Evolutionary conservation across 2,888 invertebrate genomes (phyloP).

Genomic region (Drosophila stalkeri): DNA sequence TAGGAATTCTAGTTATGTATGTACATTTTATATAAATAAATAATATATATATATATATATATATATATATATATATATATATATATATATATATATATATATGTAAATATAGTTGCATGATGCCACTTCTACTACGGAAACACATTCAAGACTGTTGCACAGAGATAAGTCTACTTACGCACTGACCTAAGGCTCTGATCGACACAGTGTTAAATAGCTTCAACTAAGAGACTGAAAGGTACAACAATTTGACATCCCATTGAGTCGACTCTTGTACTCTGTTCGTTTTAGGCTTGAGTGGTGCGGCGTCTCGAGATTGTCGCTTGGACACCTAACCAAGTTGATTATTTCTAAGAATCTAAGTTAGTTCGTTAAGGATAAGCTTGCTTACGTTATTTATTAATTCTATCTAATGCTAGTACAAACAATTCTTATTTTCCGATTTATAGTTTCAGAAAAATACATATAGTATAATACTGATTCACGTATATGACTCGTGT

Average conservation of each 20-base stretch:
- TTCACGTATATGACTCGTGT: too few relatives aligned
- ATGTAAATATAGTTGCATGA: conserved; percentile 5
- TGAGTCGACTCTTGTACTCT: neutral
- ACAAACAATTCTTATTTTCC: conserved; percentile 18
- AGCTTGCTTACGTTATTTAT: conserved; percentile 28
- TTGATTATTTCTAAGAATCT: conserved; percentile 27
- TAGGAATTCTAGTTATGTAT: conserved; percentile 24
- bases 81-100: neutral
- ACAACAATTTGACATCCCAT: neutral
- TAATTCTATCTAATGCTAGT: conserved; percentile 17
- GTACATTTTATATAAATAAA: conserved; percentile 4
- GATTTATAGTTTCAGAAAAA: conserved; percentile 16
- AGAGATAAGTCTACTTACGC: neutral
- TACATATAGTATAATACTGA: conserved; percentile 13
- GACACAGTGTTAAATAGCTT: conserved; percentile 3
- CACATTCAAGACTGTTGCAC: conserved; percentile 18
- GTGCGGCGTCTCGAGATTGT: neutral
- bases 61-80: conserved; percentile 1
- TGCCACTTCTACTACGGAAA: conserved; percentile 12
- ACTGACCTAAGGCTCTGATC: conserved; percentile 2
- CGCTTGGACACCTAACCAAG: neutral
- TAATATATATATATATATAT: neutral
- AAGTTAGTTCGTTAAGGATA: neutral
- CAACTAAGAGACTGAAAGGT: neutral
- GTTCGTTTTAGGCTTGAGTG: neutral